Conservation (phyloP, 2,888 invertebrate genomes). For the Leptarthrus brevirostris region DNA sequence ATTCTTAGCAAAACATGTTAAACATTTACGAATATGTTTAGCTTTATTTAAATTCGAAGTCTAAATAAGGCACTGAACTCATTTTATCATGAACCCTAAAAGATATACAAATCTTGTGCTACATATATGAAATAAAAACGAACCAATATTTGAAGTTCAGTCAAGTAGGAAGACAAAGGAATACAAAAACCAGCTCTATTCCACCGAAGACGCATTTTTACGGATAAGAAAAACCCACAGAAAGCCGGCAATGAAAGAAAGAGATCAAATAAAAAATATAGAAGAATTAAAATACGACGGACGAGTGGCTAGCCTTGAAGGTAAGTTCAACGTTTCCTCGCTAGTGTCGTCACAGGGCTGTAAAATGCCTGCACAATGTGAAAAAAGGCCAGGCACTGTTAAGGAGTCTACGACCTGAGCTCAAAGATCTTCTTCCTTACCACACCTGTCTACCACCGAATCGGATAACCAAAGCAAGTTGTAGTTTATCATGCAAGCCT, state of each 20-base stretch:
- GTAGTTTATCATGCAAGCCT: conserved; percentile 56
- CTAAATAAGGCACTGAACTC: conserved; percentile 30
- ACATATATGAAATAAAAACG: background rate
- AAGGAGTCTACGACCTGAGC: conserved; percentile 16
- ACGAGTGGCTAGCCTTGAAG: conserved; percentile 49
- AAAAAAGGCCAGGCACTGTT: background rate
- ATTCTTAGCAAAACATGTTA: too few species aligned
- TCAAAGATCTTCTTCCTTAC: background rate
- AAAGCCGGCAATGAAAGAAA: background rate
- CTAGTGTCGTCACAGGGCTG: conserved; percentile 41
- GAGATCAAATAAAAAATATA: conserved; percentile 7
- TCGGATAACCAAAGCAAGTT: conserved; percentile 39
- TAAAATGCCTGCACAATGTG: background rate
- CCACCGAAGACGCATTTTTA: conserved; percentile 10
- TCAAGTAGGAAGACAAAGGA: conserved; percentile 47
- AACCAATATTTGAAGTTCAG: conserved; percentile 35
- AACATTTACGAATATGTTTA: too few species aligned
- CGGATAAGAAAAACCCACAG: conserved; percentile 1
- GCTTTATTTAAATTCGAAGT: too few species aligned
- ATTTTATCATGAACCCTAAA: conserved; percentile 17
- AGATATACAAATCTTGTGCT: conserved; percentile 2
- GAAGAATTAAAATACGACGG: conserved; percentile 36
- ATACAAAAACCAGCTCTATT: conserved; percentile 32
- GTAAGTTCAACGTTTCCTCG: conserved; percentile 35
- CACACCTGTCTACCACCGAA: conserved; percentile 46